Evolutionary conservation across 2,113 vertebrate genomes (phyloP).

Genomic region (Pungitius pungitius): DNA sequence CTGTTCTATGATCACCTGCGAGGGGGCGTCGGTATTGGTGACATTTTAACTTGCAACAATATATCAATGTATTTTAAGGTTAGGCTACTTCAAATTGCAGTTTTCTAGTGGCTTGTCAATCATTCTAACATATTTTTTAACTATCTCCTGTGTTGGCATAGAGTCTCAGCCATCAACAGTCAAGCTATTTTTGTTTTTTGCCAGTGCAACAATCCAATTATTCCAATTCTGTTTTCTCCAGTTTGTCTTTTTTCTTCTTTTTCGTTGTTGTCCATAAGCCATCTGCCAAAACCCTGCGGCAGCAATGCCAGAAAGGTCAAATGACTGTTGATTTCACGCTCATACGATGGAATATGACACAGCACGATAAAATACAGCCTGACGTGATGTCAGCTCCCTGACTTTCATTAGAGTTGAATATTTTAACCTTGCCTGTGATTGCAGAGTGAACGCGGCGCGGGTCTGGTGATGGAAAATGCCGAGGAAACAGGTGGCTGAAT

Average conservation of each 20-base stretch:
- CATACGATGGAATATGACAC: conserved; percentile 50
- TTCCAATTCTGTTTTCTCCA: not conserved
- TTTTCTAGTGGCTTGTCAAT: conserved; percentile 29
- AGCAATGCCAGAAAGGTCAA: conserved; percentile 42
- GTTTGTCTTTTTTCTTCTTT: conserved; percentile 8
- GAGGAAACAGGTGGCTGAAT: conserved; percentile 54
- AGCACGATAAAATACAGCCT: conserved; percentile 44
- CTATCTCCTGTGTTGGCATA: not conserved
- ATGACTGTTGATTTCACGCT: conserved; percentile 33
- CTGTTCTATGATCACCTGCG: conserved; percentile 39
- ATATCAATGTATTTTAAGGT: conserved; percentile 17
- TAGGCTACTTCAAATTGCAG: conserved; percentile 5
- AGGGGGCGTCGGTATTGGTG: conserved; percentile 23
- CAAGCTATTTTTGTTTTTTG: conserved; percentile 4
- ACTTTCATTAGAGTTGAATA: conserved; percentile 61
- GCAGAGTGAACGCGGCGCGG: conserved; percentile 29
- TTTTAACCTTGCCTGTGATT: conserved; percentile 65
- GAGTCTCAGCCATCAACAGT: conserved; percentile 21
- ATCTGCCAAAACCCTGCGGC: conserved; percentile 22
- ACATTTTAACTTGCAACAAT: conserved; percentile 61
- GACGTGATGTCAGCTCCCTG: conserved; percentile 53
- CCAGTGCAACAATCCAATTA: not conserved
- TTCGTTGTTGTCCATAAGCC: not conserved
- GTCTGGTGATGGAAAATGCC: conserved; percentile 24
- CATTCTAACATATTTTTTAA: not conserved